Evolutionary conservation across 2,888 invertebrate genomes (phyloP).

Genomic region (Ochlodes sylvanus): DNA sequence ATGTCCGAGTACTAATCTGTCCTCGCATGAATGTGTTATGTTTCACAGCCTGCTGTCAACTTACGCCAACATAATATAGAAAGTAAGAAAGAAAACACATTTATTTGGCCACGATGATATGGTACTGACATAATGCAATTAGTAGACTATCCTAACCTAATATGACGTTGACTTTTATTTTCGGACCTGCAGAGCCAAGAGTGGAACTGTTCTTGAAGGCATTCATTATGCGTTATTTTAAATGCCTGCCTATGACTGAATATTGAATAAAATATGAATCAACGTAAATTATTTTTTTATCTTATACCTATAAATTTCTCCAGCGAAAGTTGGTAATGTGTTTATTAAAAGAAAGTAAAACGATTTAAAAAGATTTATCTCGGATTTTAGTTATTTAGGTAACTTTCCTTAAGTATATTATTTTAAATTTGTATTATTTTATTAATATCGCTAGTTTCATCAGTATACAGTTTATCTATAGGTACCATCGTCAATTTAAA

Average conservation of each 20-base stretch:
- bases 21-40: too few species aligned
- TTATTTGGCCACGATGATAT: too few species aligned
- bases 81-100: too few species aligned
- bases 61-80: too few species aligned
- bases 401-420: background rate
- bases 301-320: conserved; percentile 27
- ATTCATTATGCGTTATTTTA: too few species aligned
- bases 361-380: conserved; percentile 35
- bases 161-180: background rate
- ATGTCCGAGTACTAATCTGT: too few species aligned
- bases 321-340: conserved; percentile 54
- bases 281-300: background rate
- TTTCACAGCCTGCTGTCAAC: too few species aligned
- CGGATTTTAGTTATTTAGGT: background rate
- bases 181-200: too few species aligned
- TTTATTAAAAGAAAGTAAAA: conserved; percentile 53
- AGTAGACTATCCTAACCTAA: too few species aligned
- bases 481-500: background rate
- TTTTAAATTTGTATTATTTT: background rate
- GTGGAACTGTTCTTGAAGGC: too few species aligned
- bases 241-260: too few species aligned
- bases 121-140: too few species aligned
- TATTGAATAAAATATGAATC: background rate
- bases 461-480: background rate
- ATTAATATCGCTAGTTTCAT: background rate